Conservation (phyloP, 30 jellyfish, hydroid and myxozoan genomes). For the Aurelia sp. region DNA sequence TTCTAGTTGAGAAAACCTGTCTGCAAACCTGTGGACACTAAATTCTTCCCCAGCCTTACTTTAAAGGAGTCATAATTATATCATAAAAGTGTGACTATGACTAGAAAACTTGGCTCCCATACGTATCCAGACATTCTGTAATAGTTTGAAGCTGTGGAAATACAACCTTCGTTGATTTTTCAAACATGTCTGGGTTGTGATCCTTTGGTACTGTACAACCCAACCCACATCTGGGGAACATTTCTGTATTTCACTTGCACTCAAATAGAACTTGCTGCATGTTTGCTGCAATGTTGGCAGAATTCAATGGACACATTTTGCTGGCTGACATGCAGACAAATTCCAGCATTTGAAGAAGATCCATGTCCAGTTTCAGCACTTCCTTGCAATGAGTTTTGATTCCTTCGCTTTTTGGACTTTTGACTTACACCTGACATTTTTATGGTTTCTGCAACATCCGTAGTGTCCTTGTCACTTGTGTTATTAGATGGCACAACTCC, state of each 20-base stretch:
- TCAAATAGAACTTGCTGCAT: conserved; percentile 15
- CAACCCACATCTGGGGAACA: too few relatives aligned
- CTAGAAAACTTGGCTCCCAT: too few relatives aligned
- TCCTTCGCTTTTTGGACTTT: too few relatives aligned
- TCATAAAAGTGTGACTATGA: too few relatives aligned
- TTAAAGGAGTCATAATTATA: not conserved
- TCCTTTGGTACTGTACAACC: too few relatives aligned
- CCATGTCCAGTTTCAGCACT: conserved; percentile 1
- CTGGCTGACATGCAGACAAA: conserved; percentile 80
- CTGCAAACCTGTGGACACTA: not conserved
- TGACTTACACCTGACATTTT: not conserved
- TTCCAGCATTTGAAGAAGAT: conserved; percentile 47
- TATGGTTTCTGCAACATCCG: not conserved
- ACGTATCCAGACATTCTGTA: too few relatives aligned
- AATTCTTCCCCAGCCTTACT: not conserved
- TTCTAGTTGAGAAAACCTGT: not conserved
- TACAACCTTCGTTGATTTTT: conserved; percentile 48
- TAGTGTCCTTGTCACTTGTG: not conserved
- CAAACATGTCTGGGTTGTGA: too few relatives aligned
- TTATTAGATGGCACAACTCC: conserved; percentile 40
- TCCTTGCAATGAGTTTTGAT: too few relatives aligned
- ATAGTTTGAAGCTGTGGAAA: not conserved
- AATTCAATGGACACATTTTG: conserved; percentile 79
- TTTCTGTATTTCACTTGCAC: not conserved
- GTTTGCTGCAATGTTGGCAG: conserved; percentile 74